These are phyloP conservation scores for Pseudotriccus pelzelni DNA, from an alignment of 2,797 vertebrate genomes.

Conservation along the genomic window DNA sequence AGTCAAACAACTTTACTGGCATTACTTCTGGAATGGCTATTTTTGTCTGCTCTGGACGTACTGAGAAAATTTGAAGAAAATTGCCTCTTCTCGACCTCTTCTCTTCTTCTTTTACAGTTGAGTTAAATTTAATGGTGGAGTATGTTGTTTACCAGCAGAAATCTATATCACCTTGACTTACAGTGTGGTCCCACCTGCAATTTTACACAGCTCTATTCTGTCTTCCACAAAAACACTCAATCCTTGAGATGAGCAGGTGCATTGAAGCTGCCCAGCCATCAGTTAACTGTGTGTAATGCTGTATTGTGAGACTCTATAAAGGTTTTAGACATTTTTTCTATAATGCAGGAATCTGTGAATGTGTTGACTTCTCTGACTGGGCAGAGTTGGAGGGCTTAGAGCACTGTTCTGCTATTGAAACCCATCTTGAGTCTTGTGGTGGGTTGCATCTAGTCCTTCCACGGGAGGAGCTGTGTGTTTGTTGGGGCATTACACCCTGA, in stretches of 20 bases:
- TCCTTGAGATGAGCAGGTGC: neutral
- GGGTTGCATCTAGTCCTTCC: neutral
- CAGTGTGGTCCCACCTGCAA: neutral
- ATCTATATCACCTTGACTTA: neutral
- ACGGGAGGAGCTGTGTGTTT: accelerated
- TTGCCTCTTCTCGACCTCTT: neutral
- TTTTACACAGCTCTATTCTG: neutral
- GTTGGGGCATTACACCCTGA: neutral
- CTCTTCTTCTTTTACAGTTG: neutral
- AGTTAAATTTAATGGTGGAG: neutral
- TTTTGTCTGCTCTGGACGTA: neutral
- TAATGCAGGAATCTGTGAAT: neutral
- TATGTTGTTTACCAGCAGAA: constrained; percentile 22
- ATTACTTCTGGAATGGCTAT: neutral
- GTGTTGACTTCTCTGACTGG: neutral
- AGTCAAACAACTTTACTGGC: neutral
- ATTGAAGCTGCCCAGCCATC: neutral
- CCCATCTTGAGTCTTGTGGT: accelerated
- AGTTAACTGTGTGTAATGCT: neutral
- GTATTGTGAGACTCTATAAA: neutral
- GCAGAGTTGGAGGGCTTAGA: neutral
- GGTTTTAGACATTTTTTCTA: neutral
- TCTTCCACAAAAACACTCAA: neutral
- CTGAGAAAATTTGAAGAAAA: neutral
- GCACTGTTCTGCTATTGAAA: neutral